phyloP scores from a whole-genome alignment of 1,140 invertebrate species.

The Calliphora vicina region DNA sequence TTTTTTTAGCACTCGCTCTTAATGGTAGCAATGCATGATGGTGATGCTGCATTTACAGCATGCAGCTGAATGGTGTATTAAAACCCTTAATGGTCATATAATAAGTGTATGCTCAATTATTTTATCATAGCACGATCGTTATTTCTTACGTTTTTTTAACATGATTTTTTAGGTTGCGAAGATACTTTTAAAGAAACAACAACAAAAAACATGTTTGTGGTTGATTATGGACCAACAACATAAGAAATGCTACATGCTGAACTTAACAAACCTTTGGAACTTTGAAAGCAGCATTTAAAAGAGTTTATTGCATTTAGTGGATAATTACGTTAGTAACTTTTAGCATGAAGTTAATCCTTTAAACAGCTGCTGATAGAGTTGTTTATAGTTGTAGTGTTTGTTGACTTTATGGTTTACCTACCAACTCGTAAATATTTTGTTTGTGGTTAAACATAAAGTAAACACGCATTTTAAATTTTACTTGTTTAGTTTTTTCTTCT shows the following conservation, averaged over 20 bases:
- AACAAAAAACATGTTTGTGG: slow-evolving; percentile 5
- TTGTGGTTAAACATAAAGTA: slow-evolving; percentile 7
- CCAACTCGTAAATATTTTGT: slow-evolving; percentile 13
- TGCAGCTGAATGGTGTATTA: background rate
- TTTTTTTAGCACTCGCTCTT: background rate
- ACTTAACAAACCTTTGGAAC: background rate
- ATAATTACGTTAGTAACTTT: background rate
- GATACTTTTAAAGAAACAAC: background rate
- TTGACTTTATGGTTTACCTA: slow-evolving; percentile 13
- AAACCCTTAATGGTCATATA: background rate
- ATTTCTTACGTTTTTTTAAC: background rate
- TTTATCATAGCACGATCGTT: slow-evolving; percentile 9
- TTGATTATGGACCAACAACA: background rate
- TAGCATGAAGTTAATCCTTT: background rate
- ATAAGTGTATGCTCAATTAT: slow-evolving; percentile 1
- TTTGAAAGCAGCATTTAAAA: background rate
- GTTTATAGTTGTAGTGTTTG: slow-evolving; percentile 8
- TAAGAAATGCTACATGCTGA: background rate
- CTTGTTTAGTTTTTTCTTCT: background rate
- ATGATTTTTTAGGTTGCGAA: background rate
- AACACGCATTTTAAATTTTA: background rate
- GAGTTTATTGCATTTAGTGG: background rate
- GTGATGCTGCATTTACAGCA: background rate
- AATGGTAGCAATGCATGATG: background rate
- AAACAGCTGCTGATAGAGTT: background rate